Percentiles rank a stretch among this genome's conserved stretches.
phyloP scores from a whole-genome alignment of 2,888 invertebrate species.

The Panzeria rudis region DNA sequence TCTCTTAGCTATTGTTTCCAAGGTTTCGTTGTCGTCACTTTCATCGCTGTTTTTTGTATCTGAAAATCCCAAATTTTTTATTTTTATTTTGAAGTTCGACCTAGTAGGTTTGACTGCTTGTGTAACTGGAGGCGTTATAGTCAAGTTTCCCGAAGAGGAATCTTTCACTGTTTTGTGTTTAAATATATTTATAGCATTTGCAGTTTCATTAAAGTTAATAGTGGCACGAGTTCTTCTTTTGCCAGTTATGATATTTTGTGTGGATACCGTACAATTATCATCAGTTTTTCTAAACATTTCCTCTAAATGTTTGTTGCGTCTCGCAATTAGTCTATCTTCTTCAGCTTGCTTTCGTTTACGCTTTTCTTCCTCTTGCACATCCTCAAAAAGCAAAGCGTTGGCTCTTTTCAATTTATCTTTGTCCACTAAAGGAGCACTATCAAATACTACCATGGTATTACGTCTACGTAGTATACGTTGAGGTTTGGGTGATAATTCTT shows the following conservation, averaged over 20 bases:
- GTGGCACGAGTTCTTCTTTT: slow-evolving; percentile 78
- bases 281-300: slow-evolving; percentile 77
- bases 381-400: slow-evolving; percentile 76
- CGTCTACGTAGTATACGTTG: slow-evolving; percentile 73
- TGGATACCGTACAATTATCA: slow-evolving; percentile 81
- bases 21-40: slow-evolving; percentile 15
- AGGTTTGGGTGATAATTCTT: slow-evolving; percentile 58
- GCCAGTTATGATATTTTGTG: slow-evolving; percentile 81
- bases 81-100: slow-evolving; percentile 29
- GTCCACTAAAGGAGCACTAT: slow-evolving; percentile 76
- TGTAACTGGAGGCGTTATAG: not conserved
- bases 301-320: slow-evolving; percentile 73
- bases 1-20: slow-evolving; percentile 1
- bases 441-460: slow-evolving; percentile 76
- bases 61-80: slow-evolving; percentile 12
- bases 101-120: slow-evolving; percentile 6
- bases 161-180: slow-evolving; percentile 66
- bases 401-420: slow-evolving; percentile 72
- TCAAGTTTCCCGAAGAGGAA: not conserved
- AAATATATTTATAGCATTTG: slow-evolving; percentile 73
- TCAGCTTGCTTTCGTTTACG: slow-evolving; percentile 66
- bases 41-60: slow-evolving; percentile 25
- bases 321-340: slow-evolving; percentile 58
- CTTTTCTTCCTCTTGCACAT: slow-evolving; percentile 74
- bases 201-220: slow-evolving; percentile 78